Conservation (phyloP, 1,140 invertebrate genomes). For the Bombus picipes region DNA sequence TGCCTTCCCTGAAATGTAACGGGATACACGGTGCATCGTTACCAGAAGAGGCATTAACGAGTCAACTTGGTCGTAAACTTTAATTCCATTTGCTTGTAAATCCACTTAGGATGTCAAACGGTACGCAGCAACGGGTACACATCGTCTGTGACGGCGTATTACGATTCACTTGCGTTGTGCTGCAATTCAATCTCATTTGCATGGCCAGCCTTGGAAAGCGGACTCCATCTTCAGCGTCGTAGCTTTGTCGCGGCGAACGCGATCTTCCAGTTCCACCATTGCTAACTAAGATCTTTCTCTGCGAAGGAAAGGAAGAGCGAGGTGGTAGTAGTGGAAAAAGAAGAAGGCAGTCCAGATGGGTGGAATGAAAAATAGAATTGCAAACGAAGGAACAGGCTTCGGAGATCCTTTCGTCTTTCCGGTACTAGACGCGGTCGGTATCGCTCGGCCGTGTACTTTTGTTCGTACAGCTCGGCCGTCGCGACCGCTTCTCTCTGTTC, state of each 20-base stretch:
- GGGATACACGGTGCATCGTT: not conserved
- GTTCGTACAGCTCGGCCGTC: slow-evolving; percentile 15
- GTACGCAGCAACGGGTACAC: not conserved
- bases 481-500: slow-evolving; percentile 1
- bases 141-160: not conserved
- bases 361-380: slow-evolving; percentile 55
- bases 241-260: not conserved
- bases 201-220: slow-evolving; percentile 23
- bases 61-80: not conserved
- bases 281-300: slow-evolving; percentile 1
- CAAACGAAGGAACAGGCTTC: slow-evolving; percentile 47
- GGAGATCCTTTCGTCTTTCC: slow-evolving; percentile 39
- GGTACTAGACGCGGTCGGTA: slow-evolving; percentile 25
- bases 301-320: not conserved
- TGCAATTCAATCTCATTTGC: slow-evolving; percentile 52
- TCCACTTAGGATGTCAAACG: not conserved
- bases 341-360: not conserved
- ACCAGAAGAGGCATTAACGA: not conserved
- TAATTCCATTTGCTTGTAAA: not conserved
- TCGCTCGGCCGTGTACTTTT: slow-evolving; percentile 44
- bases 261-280: not conserved
- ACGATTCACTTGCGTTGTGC: not conserved
- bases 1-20: not conserved
- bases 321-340: not conserved
- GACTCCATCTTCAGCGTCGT: not conserved